These are phyloP conservation scores for Hydrozoanthus gracilis DNA, from an alignment of 92 coral and sea anemone species.

Conservation along the genomic window DNA sequence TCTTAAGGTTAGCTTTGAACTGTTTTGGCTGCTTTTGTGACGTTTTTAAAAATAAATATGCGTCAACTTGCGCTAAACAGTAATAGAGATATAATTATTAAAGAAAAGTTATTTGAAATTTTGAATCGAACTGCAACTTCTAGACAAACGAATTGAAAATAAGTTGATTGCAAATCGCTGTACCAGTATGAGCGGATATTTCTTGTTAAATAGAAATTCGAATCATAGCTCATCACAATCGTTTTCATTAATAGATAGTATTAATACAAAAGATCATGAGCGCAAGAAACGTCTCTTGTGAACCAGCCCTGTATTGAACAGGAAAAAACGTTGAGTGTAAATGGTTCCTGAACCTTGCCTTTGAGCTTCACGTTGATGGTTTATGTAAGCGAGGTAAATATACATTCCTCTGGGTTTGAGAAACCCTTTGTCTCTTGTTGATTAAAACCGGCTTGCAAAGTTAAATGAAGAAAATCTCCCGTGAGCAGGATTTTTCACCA, in stretches of 20 bases:
- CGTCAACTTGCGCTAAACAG: background rate
- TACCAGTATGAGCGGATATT: background rate
- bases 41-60: background rate
- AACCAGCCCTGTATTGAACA: too few relatives aligned
- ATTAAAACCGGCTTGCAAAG: background rate
- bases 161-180: background rate
- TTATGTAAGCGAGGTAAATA: background rate
- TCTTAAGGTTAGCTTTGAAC: background rate
- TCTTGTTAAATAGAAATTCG: background rate
- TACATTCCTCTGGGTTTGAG: background rate
- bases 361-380: background rate
- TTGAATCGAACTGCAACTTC: background rate
- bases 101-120: background rate
- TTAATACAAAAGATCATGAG: too few relatives aligned
- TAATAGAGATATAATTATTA: background rate
- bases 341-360: background rate
- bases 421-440: background rate
- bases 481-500: background rate
- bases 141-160: background rate
- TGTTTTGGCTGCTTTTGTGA: background rate
- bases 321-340: too few relatives aligned
- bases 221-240: background rate
- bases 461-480: background rate
- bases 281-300: too few relatives aligned
- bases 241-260: background rate